These are phyloP conservation scores for Mareca penelope DNA, from an alignment of 2,797 vertebrate species.

Conservation along the genomic window DNA sequence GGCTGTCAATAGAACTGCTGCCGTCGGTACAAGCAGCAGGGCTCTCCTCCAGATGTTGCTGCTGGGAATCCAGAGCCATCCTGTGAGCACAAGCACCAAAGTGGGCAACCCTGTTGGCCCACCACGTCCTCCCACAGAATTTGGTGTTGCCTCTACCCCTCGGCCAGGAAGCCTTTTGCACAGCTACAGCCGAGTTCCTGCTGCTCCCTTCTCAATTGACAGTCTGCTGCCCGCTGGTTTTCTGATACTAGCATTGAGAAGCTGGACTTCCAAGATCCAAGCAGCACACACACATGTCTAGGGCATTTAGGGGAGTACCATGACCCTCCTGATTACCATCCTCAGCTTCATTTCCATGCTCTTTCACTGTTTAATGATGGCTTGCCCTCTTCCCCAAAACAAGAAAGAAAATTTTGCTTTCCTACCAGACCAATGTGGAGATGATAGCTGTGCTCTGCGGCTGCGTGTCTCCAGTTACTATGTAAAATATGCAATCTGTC, in stretches of 20 bases:
- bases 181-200: not conserved
- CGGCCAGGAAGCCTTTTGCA: not conserved
- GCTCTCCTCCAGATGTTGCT: not conserved
- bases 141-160: not conserved
- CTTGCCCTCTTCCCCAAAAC: not conserved
- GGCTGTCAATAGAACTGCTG: not conserved
- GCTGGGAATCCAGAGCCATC: not conserved
- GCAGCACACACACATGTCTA: not conserved
- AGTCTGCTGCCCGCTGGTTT: not conserved
- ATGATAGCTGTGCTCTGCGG: not conserved
- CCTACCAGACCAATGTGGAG: not conserved
- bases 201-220: not conserved
- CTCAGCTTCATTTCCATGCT: not conserved
- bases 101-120: not conserved
- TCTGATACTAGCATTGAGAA: not conserved
- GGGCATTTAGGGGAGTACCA: not conserved
- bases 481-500: not conserved
- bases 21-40: not conserved
- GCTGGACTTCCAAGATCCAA: not conserved
- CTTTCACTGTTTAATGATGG: not conserved
- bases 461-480: not conserved
- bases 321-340: fast-evolving
- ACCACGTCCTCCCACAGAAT: fast-evolving
- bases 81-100: not conserved
- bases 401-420: not conserved